phyloP scores from a whole-genome alignment of 2,797 vertebrate genomes.

The Rhodeus uyekii region DNA sequence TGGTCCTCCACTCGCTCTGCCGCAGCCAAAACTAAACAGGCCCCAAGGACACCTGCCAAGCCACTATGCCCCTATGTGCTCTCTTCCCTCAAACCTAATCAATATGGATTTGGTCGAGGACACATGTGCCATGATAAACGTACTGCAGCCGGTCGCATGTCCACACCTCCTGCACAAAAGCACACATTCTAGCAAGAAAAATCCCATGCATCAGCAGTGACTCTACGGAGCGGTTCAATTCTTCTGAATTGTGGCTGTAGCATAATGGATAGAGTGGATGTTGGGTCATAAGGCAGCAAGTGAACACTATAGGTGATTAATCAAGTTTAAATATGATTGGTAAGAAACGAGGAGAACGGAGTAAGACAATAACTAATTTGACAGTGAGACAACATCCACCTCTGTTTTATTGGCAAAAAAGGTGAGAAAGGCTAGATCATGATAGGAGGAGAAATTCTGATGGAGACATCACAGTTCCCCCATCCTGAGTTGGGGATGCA shows the following conservation, averaged over 20 bases:
- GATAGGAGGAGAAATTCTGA: background rate
- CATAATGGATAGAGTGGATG: constrained; percentile 72
- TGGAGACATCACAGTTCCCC: background rate
- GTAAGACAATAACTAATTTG: background rate
- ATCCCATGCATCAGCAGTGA: constrained; percentile 70
- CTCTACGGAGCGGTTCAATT: constrained; percentile 65
- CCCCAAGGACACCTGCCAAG: constrained; percentile 75
- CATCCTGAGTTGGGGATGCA: background rate
- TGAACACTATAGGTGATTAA: constrained; percentile 54
- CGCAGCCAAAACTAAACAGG: constrained; percentile 52
- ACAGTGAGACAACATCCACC: background rate
- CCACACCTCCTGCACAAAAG: constrained; percentile 64
- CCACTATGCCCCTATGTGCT: constrained; percentile 58
- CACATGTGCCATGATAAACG: constrained; percentile 61
- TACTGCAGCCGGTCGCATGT: constrained; percentile 61
- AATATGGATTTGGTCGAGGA: constrained; percentile 61
- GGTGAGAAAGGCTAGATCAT: background rate
- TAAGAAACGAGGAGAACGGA: background rate
- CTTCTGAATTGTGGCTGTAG: constrained; percentile 76
- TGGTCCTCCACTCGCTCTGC: constrained; percentile 42
- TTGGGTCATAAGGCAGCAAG: constrained; percentile 63
- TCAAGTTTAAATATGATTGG: constrained; percentile 50
- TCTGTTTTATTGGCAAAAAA: background rate
- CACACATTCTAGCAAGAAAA: constrained; percentile 74
- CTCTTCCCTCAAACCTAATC: constrained; percentile 63